These are phyloP conservation scores for Panagrolaimus sp. DNA, from an alignment of 1,140 invertebrate genomes.

Conservation along the genomic window DNA sequence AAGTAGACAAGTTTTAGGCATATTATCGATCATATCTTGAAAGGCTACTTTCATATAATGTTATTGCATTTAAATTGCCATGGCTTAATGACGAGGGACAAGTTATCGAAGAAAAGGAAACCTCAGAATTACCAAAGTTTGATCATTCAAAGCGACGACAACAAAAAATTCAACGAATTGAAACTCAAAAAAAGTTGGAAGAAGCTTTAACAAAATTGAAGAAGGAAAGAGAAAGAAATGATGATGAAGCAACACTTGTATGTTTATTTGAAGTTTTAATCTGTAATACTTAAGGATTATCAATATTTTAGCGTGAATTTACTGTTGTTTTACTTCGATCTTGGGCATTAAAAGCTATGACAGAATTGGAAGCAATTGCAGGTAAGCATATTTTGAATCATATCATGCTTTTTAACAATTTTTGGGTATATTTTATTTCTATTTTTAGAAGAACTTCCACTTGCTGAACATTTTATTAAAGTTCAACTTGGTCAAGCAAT, in stretches of 20 bases:
- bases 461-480: constrained; percentile 47
- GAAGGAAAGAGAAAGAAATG: constrained; percentile 24
- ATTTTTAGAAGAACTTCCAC: constrained; percentile 50
- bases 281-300: not conserved
- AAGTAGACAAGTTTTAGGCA: constrained; percentile 18
- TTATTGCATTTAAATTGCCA: constrained; percentile 35
- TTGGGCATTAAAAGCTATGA: constrained; percentile 65
- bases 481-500: constrained; percentile 16
- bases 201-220: constrained; percentile 26
- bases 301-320: constrained; percentile 38
- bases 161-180: constrained; percentile 23
- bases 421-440: too few species aligned
- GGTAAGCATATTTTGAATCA: constrained; percentile 49
- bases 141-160: constrained; percentile 19
- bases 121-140: not conserved
- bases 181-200: constrained; percentile 29
- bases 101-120: constrained; percentile 4
- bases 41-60: constrained; percentile 22
- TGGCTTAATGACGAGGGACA: constrained; percentile 22
- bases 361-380: constrained; percentile 69
- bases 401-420: too few species aligned
- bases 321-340: constrained; percentile 30
- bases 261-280: too few species aligned
- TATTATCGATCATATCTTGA: constrained; percentile 33
- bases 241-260: constrained; percentile 33